phyloP scores from a whole-genome alignment of 2,113 vertebrate genomes.

The Pan paniscus region DNA sequence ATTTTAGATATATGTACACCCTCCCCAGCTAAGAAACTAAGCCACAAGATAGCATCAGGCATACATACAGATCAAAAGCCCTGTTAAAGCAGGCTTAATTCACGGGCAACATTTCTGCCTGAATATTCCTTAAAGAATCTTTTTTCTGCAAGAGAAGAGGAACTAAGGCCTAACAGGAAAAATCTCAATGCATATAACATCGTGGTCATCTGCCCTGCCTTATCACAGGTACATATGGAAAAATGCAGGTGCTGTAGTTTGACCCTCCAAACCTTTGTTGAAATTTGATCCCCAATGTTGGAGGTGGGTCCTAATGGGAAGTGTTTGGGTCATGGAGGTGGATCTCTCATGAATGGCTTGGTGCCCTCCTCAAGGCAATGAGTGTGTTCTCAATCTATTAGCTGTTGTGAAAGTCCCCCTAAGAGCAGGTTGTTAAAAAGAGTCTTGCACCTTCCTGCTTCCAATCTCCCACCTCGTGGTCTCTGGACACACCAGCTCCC shows the following conservation, averaged over 20 bases:
- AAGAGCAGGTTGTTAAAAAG: not conserved
- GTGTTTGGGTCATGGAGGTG: not conserved
- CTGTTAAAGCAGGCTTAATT: not conserved
- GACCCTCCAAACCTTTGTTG: not conserved
- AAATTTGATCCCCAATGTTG: not conserved
- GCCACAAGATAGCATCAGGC: not conserved
- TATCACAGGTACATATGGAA: not conserved
- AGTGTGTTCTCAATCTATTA: not conserved
- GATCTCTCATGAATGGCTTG: not conserved
- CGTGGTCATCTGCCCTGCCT: rapidly evolving
- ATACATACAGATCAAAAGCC: not conserved
- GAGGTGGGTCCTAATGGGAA: not conserved
- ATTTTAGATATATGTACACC: not conserved
- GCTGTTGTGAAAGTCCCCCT: not conserved
- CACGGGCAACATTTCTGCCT: not conserved
- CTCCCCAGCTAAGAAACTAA: not conserved
- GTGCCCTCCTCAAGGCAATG: not conserved
- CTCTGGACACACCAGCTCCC: not conserved
- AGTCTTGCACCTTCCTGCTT: not conserved
- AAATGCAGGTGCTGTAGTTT: not conserved
- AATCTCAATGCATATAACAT: not conserved
- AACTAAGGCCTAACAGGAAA: not conserved
- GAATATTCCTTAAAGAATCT: not conserved
- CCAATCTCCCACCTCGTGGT: rapidly evolving
- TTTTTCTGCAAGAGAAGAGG: not conserved